Evolutionary conservation across 2,888 invertebrate species (phyloP), one percentile per base, ranked within the genome.

Genomic region (Glaucopsyche alexis): DNA sequence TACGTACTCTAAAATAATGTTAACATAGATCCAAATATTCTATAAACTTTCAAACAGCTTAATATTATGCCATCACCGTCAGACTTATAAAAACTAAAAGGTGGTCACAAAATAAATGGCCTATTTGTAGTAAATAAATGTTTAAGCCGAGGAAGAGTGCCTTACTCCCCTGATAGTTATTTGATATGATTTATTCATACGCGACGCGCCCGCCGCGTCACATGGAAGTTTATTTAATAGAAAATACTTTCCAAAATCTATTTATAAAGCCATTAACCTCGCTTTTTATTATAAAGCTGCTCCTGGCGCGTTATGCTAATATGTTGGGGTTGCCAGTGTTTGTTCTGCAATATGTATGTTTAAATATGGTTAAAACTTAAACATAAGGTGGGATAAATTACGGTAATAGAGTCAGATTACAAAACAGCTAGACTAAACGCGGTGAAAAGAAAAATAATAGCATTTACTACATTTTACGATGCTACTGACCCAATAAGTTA

Each of bases 121-220:
- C 69, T 47, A 49, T 69, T 69, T 49, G 69, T 69, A 49, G 29
- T 16, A 49, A 47, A 45, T 45, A 45, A 69, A 69, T 69, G 69
- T 49, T 69, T 69, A 69, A 69, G 69, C 49, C 69, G 5, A 42
- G 66, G n/a, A 9, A 47, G 49, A 69, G 47, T 9, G 47, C 19
- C 19, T 19, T 1, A 8, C 86, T 92, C 93, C 94, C 93, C 89
- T 94, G 94, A 95, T 95, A 94, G 95, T 94, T 94, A 94, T 94
- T 94, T 95, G 94, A 95, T 95, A 94, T 95, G 94, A 95, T 95
- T 94, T 95, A 95, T 95, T 94, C 94, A 95, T 95, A 92, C 94
- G 85, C 85, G 83, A 80, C 81, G 83, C 82, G 85, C 84, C 82
- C 74, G 85, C 81, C 81, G 83, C 84, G 88, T 86, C 85, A 85